Base-by-base conservation (phyloP, 1,140 invertebrate genomes). In the Neodiprion pinetum region DNA sequence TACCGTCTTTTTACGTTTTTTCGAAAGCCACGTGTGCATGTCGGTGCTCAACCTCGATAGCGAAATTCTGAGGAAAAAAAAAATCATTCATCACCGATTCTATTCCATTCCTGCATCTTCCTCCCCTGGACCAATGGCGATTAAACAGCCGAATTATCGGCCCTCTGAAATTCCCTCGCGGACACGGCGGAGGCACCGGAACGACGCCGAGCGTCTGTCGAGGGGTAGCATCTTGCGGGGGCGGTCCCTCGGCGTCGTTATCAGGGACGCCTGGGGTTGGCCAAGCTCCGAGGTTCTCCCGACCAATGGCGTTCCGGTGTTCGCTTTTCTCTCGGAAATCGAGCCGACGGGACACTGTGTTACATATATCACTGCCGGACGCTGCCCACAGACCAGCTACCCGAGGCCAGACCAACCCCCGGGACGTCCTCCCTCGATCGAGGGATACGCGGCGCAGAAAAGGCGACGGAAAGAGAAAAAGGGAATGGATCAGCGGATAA, bases 251-350 rank as follows among this genome's bases (percentile, higher is more conserved):
- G 82, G 82, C 86, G 77, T 79, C 83, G 84, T 88, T 88, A 88
- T 88, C 87, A 88, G 75, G 78, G 81, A 77, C 80, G 71, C 50
- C 78, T 76, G 72, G 82, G 86, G 87, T 88, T 88, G 87, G 87
- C 78, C 83, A 79, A 85, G 79, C 78, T 78, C 74, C 68, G 79
- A 74, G 78, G 81, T 79, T 83, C 80, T 72, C 74, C 76, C 78
- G 77, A 72, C 87, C 87, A 88, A 88, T 88, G 76, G 82, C 78
- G 79, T 75, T 74, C 80, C 88, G 87, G 87, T 88, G 83, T 88
- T 86, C 79, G 79, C 74, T 87, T 88, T 87, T 87, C 85, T 83
- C 74, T 28, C 61, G 48, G 73, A 73, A 70, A 67, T 72, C 48
- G 48, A 61, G 49, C 48, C 49, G 73, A 72, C 74, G 77, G 72